Percentiles rank a stretch among this genome's conserved stretches.
phyloP scores from a whole-genome alignment of 2,113 vertebrate genomes.

The Erythrolamprus reginae region DNA sequence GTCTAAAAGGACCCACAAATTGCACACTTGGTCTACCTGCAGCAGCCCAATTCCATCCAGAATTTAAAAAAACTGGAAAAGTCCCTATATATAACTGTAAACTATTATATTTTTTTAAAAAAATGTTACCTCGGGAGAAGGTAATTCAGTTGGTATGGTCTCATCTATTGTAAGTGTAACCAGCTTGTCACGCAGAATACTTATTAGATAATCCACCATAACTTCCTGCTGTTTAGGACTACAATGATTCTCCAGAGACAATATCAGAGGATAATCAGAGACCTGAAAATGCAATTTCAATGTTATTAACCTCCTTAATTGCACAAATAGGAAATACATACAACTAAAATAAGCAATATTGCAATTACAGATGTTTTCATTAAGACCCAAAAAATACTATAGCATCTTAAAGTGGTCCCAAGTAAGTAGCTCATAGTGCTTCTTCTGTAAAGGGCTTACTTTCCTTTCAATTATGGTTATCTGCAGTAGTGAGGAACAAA shows the following conservation, averaged over 20 bases:
- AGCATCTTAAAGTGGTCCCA: background rate
- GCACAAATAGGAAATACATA: background rate
- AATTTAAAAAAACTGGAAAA: background rate
- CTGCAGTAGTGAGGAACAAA: background rate
- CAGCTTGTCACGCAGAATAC: slow-evolving; percentile 74
- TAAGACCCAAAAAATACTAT: background rate
- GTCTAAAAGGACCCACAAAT: background rate
- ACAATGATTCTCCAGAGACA: slow-evolving; percentile 90
- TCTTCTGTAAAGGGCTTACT: background rate
- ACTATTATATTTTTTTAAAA: background rate
- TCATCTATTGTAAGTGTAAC: slow-evolving; percentile 63
- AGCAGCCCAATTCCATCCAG: background rate
- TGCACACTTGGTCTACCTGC: background rate
- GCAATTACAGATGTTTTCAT: background rate
- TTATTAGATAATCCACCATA: slow-evolving; percentile 72
- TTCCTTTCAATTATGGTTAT: background rate
- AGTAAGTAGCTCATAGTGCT: background rate
- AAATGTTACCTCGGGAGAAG: slow-evolving; percentile 83
- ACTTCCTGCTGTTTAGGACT: slow-evolving; percentile 77
- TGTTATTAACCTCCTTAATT: slow-evolving; percentile 10
- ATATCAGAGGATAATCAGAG: slow-evolving; percentile 80
- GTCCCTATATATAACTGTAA: background rate
- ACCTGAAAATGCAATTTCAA: slow-evolving; percentile 63
- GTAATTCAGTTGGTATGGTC: slow-evolving; percentile 53
- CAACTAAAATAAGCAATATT: background rate